Evolutionary conservation across 2,888 invertebrate species (phyloP).

Genomic region (Argyresthia albistria): DNA sequence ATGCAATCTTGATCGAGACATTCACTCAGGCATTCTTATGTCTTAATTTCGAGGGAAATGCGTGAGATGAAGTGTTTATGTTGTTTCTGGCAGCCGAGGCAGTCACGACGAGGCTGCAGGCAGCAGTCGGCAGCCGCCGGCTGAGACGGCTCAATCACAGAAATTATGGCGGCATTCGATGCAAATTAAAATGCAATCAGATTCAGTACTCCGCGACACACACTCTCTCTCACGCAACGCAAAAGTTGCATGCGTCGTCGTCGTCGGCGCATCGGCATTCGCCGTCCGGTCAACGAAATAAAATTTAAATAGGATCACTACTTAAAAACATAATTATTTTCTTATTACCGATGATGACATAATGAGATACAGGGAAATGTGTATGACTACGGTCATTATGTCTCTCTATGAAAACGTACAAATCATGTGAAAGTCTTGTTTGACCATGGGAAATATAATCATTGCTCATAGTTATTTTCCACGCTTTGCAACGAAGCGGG

Average conservation of each 20-base stretch:
- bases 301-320: too few relatives aligned
- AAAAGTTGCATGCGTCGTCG: too few relatives aligned
- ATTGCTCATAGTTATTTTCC: neutral
- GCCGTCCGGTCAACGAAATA: too few relatives aligned
- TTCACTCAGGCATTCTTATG: conserved; percentile 21
- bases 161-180: conserved; percentile 34
- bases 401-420: neutral
- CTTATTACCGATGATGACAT: neutral
- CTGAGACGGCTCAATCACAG: conserved; percentile 37
- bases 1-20: neutral
- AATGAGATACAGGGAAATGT: neutral
- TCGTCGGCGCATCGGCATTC: too few relatives aligned
- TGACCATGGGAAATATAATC: neutral
- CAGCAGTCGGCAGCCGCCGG: conserved; percentile 6
- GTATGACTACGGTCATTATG: neutral
- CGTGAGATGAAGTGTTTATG: conserved; percentile 33
- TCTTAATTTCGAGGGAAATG: conserved; percentile 33
- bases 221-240: neutral
- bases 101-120: too few relatives aligned
- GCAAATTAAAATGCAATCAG: conserved; percentile 22
- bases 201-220: neutral
- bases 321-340: too few relatives aligned
- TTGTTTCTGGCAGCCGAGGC: conserved; percentile 13
- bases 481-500: neutral
- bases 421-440: neutral